Evolutionary conservation across 2,113 vertebrate genomes (phyloP), one percentile per base, ranked within the genome.

Genomic region (Scortum barcoo): DNA sequence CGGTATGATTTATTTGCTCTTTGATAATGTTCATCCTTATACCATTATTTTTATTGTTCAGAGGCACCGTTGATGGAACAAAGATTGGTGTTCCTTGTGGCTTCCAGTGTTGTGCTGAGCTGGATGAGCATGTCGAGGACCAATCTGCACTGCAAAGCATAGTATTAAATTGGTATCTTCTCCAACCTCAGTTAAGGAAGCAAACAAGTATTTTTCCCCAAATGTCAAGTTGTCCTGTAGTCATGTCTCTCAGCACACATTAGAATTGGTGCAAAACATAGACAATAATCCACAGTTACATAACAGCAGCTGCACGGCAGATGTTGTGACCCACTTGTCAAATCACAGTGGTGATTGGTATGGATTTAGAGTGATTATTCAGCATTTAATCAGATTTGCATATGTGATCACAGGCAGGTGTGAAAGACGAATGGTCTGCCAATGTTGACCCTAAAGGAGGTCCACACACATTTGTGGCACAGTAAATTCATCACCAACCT

Each of bases 301-400:
- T 82, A 86, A 88, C 80, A 71, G 74, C 87, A 86, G 87, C 78
- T 85, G 86, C 63, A 51, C 2, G 57, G 33, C 88, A 87, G 88
- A 90, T 91, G 90, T 76, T 86, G 80, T 76, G 89, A 91, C 82
- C 87, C 79, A 84, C 80, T 91, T 89, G 61, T 87, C 74, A 83
- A 76, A 72, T 78, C 78, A 73, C 76, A 5, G 44, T 42, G 38
- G 53, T 85, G 81, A 89, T 54, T 78, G 85, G 78, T 89, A 40
- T 72, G 68, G 86, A 78, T 88, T 90, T 78, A 75, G 68, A 74
- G 60, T 56, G 68, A 87, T 88, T 90, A 86, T 82, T 92, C 57
- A 87, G 77, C 79, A 79, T 84, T 85, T 83, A 91, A 89, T 90
- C 78, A 67, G 81, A 89, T 89, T 84, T 89, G 72, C 80, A 75